Evolutionary conservation across 2,888 invertebrate species (phyloP).

Genomic region (Cryptocheilus praepositus): DNA sequence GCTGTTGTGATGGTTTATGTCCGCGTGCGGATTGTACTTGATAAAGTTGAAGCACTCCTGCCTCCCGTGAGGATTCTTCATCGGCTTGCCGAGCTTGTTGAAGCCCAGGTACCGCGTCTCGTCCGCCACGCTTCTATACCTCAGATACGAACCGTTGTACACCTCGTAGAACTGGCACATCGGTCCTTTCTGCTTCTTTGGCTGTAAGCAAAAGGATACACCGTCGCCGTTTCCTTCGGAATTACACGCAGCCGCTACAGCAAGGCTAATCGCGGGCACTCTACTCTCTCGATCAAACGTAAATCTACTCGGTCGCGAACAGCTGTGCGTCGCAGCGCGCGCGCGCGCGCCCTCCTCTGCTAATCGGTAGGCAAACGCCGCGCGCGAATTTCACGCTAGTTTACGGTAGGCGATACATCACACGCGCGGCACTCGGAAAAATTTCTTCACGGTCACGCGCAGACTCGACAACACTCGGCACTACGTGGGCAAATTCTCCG

Average conservation of each 20-base stretch:
- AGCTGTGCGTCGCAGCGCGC: no score
- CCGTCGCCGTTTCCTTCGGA: neutral
- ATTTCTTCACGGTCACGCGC: no score
- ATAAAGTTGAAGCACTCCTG: slow-evolving; percentile 81
- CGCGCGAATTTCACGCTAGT: no score
- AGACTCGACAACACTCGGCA: no score
- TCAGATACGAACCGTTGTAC: slow-evolving; percentile 80
- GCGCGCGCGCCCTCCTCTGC: no score
- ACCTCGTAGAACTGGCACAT: slow-evolving; percentile 82
- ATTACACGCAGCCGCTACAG: no score
- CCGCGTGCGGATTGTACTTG: slow-evolving; percentile 80
- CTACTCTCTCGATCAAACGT: no score
- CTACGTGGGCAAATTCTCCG: neutral
- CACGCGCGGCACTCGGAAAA: no score
- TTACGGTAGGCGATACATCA: no score
- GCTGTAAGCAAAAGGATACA: slow-evolving; percentile 73
- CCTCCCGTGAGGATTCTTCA: slow-evolving; percentile 73
- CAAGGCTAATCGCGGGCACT: no score
- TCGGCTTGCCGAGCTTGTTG: slow-evolving; percentile 79
- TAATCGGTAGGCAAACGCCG: no score
- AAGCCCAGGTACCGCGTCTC: slow-evolving; percentile 80
- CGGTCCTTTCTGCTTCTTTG: slow-evolving; percentile 78
- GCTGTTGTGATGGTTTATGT: slow-evolving; percentile 80
- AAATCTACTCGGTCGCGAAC: no score
- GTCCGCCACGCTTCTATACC: slow-evolving; percentile 80